A percentile compares a stretch with the other conserved stretches of the same genome.
These are phyloP conservation scores for Matsumyia berberina DNA, from an alignment of 2,888 invertebrate species.

Conservation along the genomic window DNA sequence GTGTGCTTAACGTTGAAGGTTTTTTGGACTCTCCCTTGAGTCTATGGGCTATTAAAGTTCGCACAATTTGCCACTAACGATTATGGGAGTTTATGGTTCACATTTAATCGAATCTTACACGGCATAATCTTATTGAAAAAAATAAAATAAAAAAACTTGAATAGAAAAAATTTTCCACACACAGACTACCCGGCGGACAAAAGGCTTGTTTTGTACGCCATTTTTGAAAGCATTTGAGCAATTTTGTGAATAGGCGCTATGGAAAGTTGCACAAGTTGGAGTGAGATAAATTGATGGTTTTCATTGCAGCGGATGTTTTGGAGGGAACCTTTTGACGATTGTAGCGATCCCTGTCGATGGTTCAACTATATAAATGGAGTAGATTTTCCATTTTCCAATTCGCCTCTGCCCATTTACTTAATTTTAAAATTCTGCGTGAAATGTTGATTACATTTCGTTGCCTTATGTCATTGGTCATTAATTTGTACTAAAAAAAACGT, in stretches of 20 bases:
- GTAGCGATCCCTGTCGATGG: neutral
- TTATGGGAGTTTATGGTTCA: slow-evolving; percentile 32
- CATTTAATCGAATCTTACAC: slow-evolving; percentile 59
- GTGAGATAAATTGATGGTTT: slow-evolving; percentile 36
- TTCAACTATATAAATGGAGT: neutral
- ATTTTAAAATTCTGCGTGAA: no score
- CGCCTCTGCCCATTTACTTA: no score
- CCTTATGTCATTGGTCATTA: no score
- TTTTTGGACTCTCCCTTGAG: slow-evolving; percentile 12
- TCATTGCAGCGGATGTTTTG: slow-evolving; percentile 51
- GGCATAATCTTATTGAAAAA: slow-evolving; percentile 67
- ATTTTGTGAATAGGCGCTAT: slow-evolving; percentile 63
- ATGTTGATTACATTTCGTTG: no score
- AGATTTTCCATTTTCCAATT: slow-evolving; percentile 24
- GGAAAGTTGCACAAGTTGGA: slow-evolving; percentile 42
- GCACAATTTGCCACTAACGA: slow-evolving; percentile 53
- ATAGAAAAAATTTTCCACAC: slow-evolving; percentile 70
- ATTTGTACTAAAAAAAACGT: no score
- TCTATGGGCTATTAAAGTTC: slow-evolving; percentile 20
- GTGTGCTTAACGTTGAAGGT: slow-evolving; percentile 23
- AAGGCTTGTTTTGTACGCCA: slow-evolving; percentile 88
- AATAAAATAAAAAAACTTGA: slow-evolving; percentile 67
- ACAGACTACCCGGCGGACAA: slow-evolving; percentile 85
- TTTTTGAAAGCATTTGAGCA: slow-evolving; percentile 85
- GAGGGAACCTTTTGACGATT: slow-evolving; percentile 17